Evolutionary conservation across 2,797 vertebrate species (phyloP).

Genomic region (Anabas testudineus): DNA sequence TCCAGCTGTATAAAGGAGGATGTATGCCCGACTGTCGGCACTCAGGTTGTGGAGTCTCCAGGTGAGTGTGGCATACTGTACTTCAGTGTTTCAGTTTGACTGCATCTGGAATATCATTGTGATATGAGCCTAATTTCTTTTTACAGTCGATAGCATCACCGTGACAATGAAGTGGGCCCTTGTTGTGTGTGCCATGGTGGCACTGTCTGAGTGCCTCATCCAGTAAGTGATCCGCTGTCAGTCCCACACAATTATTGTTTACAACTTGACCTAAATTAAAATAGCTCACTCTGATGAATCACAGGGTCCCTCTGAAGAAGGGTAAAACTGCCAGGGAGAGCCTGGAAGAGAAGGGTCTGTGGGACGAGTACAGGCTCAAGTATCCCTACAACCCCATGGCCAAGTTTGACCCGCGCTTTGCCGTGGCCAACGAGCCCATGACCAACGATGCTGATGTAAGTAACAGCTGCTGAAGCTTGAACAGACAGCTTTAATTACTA

Average conservation of each 20-base stretch:
- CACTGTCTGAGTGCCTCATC: slow-evolving; percentile 65
- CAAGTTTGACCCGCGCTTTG: slow-evolving; percentile 57
- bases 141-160: slow-evolving; percentile 18
- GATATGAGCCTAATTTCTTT: neutral
- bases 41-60: slow-evolving; percentile 11
- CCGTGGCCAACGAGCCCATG: slow-evolving; percentile 33
- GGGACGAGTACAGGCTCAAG: slow-evolving; percentile 54
- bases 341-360: slow-evolving; percentile 69
- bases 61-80: slow-evolving; percentile 21
- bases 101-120: neutral
- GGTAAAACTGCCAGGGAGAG: slow-evolving; percentile 56
- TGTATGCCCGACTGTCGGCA: neutral
- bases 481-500: neutral
- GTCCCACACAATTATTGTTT: neutral
- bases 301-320: slow-evolving; percentile 66
- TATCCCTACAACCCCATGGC: slow-evolving; percentile 54
- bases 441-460: slow-evolving; percentile 72
- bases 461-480: neutral
- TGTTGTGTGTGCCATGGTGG: slow-evolving; percentile 66
- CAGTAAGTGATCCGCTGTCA: slow-evolving; percentile 53
- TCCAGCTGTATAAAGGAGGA: slow-evolving; percentile 51
- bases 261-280: neutral
- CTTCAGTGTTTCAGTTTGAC: too few relatives aligned
- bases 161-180: slow-evolving; percentile 67
- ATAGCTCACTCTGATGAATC: neutral